phyloP scores from a whole-genome alignment of 2,797 vertebrate genomes.

The Anisognathus igniventris region DNA sequence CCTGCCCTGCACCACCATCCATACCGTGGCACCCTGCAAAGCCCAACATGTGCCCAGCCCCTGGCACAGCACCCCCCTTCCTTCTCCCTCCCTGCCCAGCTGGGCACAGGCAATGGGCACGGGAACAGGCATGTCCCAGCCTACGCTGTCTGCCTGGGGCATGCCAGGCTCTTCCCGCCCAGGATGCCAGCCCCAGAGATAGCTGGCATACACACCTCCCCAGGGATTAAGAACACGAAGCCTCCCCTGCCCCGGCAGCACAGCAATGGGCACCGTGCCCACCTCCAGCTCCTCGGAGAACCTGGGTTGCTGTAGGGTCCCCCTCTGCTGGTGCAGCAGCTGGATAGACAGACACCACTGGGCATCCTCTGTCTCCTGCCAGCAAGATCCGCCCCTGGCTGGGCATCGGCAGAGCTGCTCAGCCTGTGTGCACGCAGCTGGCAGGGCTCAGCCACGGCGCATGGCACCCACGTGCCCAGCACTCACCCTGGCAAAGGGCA shows the following conservation, averaged over 20 bases:
- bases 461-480: neutral
- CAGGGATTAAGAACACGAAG: neutral
- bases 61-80: neutral
- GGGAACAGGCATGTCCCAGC: constrained; percentile 26
- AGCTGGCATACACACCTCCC: neutral
- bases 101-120: neutral
- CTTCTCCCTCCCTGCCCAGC: neutral
- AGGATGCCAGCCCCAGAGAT: constrained; percentile 7
- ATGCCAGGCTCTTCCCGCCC: constrained; percentile 6
- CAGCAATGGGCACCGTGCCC: neutral
- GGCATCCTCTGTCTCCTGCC: neutral
- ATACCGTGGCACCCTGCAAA: neutral
- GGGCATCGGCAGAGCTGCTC: neutral
- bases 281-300: neutral
- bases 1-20: neutral
- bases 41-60: neutral
- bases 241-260: neutral
- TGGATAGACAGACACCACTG: neutral
- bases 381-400: neutral
- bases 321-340: neutral
- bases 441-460: fast-evolving
- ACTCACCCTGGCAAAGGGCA: neutral
- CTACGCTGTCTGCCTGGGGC: neutral
- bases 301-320: neutral
- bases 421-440: neutral